Evolutionary conservation across 2,888 invertebrate genomes (phyloP), one percentile per base, ranked within the genome.

Genomic region (Drosophila stalkeri): DNA sequence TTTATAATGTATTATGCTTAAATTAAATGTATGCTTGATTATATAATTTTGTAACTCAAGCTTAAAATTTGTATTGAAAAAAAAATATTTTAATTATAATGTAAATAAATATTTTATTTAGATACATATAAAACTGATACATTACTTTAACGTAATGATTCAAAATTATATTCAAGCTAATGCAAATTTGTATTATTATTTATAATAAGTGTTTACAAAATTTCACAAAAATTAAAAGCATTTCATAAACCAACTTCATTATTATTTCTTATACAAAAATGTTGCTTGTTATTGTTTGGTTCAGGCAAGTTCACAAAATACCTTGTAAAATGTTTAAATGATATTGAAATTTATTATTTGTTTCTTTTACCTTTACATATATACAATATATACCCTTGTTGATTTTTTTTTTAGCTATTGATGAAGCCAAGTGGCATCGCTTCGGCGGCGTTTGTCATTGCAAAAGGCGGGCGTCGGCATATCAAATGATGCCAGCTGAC

Each of bases 381-480:
- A 6, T 3, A 8, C 12, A n/a, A 31, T 37, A 4, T 6, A n/a
- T 23, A 23, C 57, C 44, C 27, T 57, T 16, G 27, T 60, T 31
- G 6, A 27, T 27, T 27, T 27, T 27, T 6, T 6, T 47, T 37
- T 51, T 8, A n/a, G 44, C 31, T 75, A 23, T 20, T 18, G 52
- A 61, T 39, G 44, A 55, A 46, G 69, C 66, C 72, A 81, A 65
- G 72, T 78, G 72, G 64, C 77, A 62, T 68, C 62, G 64, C 77
- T 54, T 68, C 64, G 69, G 59, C 60, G 67, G 66, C 66, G 55
- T 65, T 70, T 72, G 77, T 76, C 74, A 84, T 75, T 72, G 81
- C 78, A 74, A 82, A 74, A 82, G 80, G 75, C 75, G 79, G 75
- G 78, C 76, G 90, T 84, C 90, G 83, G 90, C 84, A 88, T 87